These are phyloP conservation scores for Brachylomia viminalis DNA, from an alignment of 2,888 invertebrate species.

Conservation along the genomic window DNA sequence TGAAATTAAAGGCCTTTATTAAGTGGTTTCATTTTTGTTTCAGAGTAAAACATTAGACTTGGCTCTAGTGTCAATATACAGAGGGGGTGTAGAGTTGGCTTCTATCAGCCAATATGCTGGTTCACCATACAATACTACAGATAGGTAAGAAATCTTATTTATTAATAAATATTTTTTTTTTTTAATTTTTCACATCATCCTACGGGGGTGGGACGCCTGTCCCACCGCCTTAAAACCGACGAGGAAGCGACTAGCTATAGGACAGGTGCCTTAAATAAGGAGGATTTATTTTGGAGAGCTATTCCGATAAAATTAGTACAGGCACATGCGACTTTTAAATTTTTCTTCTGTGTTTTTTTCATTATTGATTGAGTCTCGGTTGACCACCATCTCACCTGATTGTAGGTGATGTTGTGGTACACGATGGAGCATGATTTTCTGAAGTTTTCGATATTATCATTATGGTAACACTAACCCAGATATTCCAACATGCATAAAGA, in stretches of 20 bases:
- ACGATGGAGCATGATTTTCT: background rate
- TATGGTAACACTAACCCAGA: background rate
- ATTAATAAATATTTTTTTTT: no score
- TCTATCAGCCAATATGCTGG: conserved; percentile 89
- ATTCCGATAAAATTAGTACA: background rate
- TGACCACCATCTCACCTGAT: background rate
- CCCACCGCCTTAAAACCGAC: no score
- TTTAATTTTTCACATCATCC: background rate
- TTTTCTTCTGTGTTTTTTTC: background rate
- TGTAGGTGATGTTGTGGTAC: background rate
- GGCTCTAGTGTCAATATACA: conserved; percentile 90
- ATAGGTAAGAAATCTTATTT: conserved; percentile 84
- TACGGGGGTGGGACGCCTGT: no score
- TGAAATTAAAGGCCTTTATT: background rate
- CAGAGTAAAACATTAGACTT: conserved; percentile 90
- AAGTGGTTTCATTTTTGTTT: conserved; percentile 74
- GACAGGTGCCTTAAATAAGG: background rate
- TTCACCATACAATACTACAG: conserved; percentile 90
- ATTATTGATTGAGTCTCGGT: background rate
- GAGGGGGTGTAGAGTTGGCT: conserved; percentile 89
- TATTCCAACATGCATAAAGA: background rate
- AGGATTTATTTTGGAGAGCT: background rate
- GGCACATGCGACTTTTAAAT: background rate
- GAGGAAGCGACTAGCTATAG: no score
- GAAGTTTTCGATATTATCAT: background rate